Percentiles rank a stretch among this genome's conserved stretches.
phyloP scores from a whole-genome alignment of 2,797 vertebrate genomes.

The Notoglanidium macrostoma region DNA sequence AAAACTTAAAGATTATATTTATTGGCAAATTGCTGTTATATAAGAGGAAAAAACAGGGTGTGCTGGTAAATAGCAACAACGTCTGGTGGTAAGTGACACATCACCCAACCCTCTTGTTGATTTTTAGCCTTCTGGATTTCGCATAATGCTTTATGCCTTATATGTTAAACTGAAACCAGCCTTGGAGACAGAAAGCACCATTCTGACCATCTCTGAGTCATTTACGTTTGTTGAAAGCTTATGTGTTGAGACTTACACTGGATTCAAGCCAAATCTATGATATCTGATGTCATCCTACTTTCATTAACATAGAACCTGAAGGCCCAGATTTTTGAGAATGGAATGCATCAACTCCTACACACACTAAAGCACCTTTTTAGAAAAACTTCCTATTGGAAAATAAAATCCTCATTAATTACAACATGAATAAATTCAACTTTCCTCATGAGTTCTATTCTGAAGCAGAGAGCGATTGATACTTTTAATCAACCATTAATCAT shows the following conservation, averaged over 20 bases:
- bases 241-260: conserved; percentile 31
- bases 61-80: not conserved
- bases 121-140: not conserved
- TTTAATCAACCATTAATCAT: not conserved
- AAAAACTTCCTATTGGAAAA: not conserved
- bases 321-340: conserved; percentile 12
- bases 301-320: conserved; percentile 10
- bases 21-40: not conserved
- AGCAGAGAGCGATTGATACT: not conserved
- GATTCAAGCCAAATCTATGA: not conserved
- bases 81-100: too few species aligned
- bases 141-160: not conserved
- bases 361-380: not conserved
- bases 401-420: too few species aligned
- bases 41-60: not conserved
- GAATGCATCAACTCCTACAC: not conserved
- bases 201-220: not conserved
- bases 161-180: not conserved
- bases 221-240: not conserved
- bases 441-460: not conserved
- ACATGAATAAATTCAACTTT: not conserved
- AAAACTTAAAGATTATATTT: not conserved
- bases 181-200: not conserved
- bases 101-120: too few species aligned
- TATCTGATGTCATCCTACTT: conserved; percentile 3